phyloP scores from a whole-genome alignment of 2,888 invertebrate genomes.

The Masnerella sp. region DNA sequence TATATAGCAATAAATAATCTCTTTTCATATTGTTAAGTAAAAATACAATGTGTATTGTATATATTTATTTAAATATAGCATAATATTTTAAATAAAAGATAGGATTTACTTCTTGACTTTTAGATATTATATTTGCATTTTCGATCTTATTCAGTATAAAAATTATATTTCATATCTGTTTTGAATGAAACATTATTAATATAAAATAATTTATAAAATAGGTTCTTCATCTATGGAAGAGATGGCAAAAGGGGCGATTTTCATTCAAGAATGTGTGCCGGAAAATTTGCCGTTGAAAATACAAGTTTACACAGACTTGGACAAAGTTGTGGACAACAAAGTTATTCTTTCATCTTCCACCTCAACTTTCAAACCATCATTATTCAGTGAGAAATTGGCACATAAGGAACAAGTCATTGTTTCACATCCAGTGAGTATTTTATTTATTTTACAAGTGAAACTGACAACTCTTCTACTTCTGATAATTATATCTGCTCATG shows the following conservation, averaged over 20 bases:
- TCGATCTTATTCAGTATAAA: neutral
- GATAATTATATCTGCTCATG: too few relatives aligned
- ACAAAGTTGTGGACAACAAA: conserved; percentile 85
- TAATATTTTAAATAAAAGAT: too few relatives aligned
- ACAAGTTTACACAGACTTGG: conserved; percentile 87
- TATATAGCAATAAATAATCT: too few relatives aligned
- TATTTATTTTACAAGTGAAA: neutral
- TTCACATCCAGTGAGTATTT: conserved; percentile 87
- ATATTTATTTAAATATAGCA: too few relatives aligned
- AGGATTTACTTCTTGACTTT: too few relatives aligned
- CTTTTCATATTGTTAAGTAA: too few relatives aligned
- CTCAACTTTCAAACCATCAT: conserved; percentile 93
- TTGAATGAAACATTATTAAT: too few relatives aligned
- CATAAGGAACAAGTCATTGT: conserved; percentile 87
- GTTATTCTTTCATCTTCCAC: conserved; percentile 95
- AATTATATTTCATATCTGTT: too few relatives aligned
- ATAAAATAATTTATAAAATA: conserved; percentile 68
- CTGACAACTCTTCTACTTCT: too few relatives aligned
- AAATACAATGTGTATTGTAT: too few relatives aligned
- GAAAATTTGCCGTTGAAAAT: conserved; percentile 92
- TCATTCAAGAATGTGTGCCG: conserved; percentile 96
- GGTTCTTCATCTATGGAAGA: conserved; percentile 84
- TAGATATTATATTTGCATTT: too few relatives aligned
- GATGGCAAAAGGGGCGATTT: conserved; percentile 86
- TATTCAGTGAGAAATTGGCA: conserved; percentile 88